Evolutionary conservation across 2,797 vertebrate species (phyloP).

Genomic region (Prunella strophiata): DNA sequence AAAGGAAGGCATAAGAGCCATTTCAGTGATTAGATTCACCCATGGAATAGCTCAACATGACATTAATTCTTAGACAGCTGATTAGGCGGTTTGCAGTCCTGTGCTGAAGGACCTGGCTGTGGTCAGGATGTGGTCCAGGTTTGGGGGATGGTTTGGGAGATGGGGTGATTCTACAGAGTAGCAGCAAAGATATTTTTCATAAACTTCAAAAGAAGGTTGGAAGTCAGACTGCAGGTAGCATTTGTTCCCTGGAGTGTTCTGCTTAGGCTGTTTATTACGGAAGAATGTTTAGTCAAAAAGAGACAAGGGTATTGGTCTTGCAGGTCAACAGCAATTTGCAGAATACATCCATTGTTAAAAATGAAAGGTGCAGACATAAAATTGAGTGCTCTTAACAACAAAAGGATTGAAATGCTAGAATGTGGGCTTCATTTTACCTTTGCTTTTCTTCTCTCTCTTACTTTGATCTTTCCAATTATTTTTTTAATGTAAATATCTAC

Average conservation of each 20-base stretch:
- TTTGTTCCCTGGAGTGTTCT: background rate
- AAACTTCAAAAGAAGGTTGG: background rate
- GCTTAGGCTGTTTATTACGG: background rate
- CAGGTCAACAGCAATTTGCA: constrained; percentile 36
- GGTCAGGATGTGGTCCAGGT: background rate
- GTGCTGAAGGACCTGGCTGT: background rate
- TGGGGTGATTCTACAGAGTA: background rate
- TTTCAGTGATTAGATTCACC: background rate
- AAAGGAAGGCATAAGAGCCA: background rate
- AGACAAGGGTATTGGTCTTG: background rate
- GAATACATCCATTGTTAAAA: constrained; percentile 21
- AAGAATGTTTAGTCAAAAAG: background rate
- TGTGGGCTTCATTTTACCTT: background rate
- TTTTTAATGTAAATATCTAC: background rate
- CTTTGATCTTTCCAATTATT: background rate
- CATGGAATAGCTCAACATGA: background rate
- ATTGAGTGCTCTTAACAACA: background rate
- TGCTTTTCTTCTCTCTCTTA: background rate
- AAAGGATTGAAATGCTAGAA: background rate
- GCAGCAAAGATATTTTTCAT: background rate
- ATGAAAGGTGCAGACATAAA: constrained; percentile 28
- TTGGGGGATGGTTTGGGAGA: background rate
- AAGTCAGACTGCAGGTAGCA: background rate
- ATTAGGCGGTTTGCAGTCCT: background rate
- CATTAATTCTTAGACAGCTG: background rate